phyloP scores from a whole-genome alignment of 2,888 invertebrate species.

The Yponomeuta malinellus region DNA sequence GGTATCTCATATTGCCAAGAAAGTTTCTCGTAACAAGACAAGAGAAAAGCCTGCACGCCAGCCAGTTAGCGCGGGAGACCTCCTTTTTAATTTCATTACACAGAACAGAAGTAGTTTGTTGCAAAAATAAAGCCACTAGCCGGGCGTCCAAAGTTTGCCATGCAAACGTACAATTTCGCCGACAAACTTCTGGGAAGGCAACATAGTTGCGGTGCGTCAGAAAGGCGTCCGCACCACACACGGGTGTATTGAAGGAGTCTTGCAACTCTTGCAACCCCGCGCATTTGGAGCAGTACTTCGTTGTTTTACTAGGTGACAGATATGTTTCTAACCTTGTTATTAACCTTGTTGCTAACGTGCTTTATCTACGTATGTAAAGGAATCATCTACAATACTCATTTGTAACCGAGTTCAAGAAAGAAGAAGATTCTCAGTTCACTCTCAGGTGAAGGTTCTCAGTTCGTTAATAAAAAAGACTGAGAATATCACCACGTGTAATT shows the following conservation, averaged over 20 bases:
- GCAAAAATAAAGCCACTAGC: not conserved
- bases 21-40: not conserved
- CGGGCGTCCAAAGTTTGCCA: not conserved
- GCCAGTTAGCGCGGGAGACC: not conserved
- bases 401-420: no score
- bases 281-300: not conserved
- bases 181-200: not conserved
- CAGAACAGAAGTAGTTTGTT: not conserved
- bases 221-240: not conserved
- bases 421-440: no score
- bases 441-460: no score
- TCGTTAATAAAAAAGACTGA: no score
- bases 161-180: not conserved
- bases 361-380: no score
- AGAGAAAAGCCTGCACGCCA: not conserved
- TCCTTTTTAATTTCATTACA: not conserved
- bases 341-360: no score
- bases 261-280: no score
- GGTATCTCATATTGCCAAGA: no score
- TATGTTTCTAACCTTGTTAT: no score
- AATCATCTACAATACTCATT: no score
- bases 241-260: not conserved
- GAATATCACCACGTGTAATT: no score
- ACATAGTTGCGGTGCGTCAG: not conserved
- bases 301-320: no score